Conservation (phyloP, 2,113 vertebrate genomes). For the Pseudopipra pipra region DNA sequence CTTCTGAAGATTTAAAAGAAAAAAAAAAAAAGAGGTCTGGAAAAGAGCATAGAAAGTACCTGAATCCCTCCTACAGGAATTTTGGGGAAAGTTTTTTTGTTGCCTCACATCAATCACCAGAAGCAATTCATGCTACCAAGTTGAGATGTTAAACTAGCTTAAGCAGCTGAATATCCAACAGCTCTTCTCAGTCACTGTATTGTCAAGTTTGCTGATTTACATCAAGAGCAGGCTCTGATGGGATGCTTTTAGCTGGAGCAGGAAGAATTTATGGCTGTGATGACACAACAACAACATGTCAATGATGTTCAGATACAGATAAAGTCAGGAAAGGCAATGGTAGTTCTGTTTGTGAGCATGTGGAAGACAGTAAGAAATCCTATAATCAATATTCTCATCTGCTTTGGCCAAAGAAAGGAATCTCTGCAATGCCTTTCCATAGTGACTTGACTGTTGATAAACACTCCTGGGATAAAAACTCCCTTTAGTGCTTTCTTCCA, state of each 20-base stretch:
- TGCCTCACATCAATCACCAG: not conserved
- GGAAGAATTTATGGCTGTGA: not conserved
- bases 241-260: not conserved
- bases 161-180: not conserved
- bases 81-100: not conserved
- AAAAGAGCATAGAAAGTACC: not conserved
- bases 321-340: not conserved
- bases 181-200: not conserved
- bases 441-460: not conserved
- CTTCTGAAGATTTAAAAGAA: not conserved
- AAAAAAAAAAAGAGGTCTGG: not conserved
- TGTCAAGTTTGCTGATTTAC: not conserved
- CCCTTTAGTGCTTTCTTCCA: not conserved
- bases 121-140: not conserved
- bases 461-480: not conserved
- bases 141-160: not conserved
- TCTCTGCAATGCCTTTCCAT: not conserved
- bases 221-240: not conserved
- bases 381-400: not conserved
- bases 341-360: not conserved
- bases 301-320: not conserved
- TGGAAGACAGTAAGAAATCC: not conserved
- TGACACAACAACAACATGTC: not conserved
- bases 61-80: not conserved
- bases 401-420: not conserved